A percentile compares a stretch with the other conserved stretches of the same genome.
phyloP scores from a whole-genome alignment of 2,113 vertebrate genomes.

The Anser cygnoides region DNA sequence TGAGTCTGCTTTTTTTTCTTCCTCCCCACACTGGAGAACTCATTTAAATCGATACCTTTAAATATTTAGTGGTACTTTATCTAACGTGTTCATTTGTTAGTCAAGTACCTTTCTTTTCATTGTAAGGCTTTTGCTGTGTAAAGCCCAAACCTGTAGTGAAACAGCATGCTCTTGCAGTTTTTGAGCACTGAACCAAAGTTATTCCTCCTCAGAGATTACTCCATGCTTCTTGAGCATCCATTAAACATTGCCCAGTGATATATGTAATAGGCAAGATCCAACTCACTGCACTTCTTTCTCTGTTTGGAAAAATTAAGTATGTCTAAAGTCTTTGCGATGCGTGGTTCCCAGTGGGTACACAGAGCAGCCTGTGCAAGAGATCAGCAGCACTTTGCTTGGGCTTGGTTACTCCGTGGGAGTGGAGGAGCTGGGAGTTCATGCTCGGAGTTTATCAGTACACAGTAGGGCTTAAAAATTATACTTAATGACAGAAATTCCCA shows the following conservation, averaged over 20 bases:
- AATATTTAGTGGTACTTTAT: not conserved
- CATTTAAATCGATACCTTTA: not conserved
- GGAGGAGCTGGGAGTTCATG: not conserved
- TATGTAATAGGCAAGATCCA: not conserved
- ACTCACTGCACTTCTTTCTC: not conserved
- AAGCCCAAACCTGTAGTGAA: not conserved
- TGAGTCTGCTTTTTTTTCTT: not conserved
- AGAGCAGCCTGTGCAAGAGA: not conserved
- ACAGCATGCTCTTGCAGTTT: not conserved
- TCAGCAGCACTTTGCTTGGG: not conserved
- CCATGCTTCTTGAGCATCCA: not conserved
- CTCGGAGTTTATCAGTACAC: not conserved
- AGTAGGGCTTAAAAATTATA: not conserved
- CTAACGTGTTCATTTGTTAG: not conserved
- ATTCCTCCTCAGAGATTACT: not conserved
- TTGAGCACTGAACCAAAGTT: not conserved
- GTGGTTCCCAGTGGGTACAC: not conserved
- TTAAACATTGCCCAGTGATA: not conserved
- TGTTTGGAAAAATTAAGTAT: not conserved
- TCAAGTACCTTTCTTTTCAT: not conserved
- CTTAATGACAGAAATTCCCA: not conserved
- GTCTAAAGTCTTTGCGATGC: not conserved
- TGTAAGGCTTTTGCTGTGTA: not conserved
- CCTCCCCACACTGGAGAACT: not conserved
- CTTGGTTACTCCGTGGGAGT: not conserved